Evolutionary conservation across 2,113 vertebrate genomes (phyloP).

Genomic region (Budorcas taxicolor): DNA sequence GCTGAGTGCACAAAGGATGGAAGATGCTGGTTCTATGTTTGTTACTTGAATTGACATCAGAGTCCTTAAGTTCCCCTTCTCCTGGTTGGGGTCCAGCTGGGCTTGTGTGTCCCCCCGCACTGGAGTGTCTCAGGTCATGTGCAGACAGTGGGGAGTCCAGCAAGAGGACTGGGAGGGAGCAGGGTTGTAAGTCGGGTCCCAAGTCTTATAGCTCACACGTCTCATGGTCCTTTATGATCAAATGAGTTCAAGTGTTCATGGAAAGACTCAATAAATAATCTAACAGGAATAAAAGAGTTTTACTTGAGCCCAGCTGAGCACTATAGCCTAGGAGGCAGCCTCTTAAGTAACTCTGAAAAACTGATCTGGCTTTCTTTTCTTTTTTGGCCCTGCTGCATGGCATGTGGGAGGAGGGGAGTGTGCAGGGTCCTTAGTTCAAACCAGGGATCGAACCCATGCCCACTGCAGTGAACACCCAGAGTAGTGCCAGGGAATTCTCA

Average conservation of each 20-base stretch:
- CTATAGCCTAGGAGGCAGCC: not conserved
- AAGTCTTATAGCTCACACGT: not conserved
- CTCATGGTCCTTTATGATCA: not conserved
- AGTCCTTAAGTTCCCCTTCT: not conserved
- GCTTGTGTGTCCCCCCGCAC: rapidly evolving
- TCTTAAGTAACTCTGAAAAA: not conserved
- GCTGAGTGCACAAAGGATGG: rapidly evolving
- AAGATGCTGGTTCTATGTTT: not conserved
- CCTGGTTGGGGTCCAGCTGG: not conserved
- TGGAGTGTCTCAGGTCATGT: not conserved
- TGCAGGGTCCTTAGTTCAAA: not conserved
- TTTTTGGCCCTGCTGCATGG: not conserved
- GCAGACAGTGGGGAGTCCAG: not conserved
- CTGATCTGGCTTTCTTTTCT: not conserved
- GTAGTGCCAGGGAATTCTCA: not conserved
- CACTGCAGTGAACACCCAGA: not conserved
- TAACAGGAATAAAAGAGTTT: not conserved
- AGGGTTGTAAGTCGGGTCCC: not conserved
- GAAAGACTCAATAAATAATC: not conserved
- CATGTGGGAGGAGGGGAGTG: not conserved
- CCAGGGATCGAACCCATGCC: not conserved
- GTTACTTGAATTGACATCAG: not conserved
- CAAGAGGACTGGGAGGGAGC: not conserved
- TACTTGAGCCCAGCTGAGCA: not conserved
- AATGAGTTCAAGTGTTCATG: not conserved